Evolutionary conservation across 2,888 invertebrate species (phyloP).

Genomic region (Drosophila formosana): DNA sequence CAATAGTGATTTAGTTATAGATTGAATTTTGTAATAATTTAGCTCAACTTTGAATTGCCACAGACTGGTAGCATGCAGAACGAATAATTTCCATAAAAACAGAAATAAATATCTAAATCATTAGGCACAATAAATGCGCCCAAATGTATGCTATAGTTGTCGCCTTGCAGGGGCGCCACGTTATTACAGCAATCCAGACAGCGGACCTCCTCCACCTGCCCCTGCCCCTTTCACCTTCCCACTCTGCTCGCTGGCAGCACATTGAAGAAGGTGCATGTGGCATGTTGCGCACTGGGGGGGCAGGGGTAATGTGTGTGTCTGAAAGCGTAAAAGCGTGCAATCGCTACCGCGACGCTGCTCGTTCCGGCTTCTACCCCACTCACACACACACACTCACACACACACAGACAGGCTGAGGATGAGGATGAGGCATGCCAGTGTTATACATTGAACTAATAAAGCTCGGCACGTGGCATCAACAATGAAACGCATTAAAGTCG

Average conservation of each 20-base stretch:
- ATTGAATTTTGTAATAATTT: too few species aligned
- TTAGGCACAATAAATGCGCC: constrained; percentile 64
- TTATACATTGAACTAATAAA: constrained; percentile 85
- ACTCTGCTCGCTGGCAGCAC: constrained; percentile 5
- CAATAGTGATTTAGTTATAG: too few species aligned
- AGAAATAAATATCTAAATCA: constrained; percentile 45
- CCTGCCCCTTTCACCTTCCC: constrained; percentile 4
- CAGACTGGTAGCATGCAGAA: too few species aligned
- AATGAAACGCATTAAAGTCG: constrained; percentile 86
- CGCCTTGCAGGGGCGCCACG: constrained; percentile 60
- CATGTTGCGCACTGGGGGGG: constrained; percentile 53
- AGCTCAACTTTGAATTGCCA: too few species aligned
- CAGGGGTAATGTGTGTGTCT: constrained; percentile 81
- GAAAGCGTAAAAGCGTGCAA: constrained; percentile 85
- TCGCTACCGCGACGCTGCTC: constrained; percentile 62
- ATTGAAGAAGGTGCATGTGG: constrained; percentile 59
- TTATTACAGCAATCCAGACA: constrained; percentile 65
- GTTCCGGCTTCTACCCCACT: constrained; percentile 44
- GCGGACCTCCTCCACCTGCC: neutral
- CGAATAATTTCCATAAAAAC: too few species aligned
- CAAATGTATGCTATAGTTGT: constrained; percentile 69
- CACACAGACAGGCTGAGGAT: constrained; percentile 25
- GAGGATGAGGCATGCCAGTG: constrained; percentile 66
- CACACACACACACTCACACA: constrained; percentile 30
- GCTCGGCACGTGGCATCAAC: constrained; percentile 85